phyloP scores from a whole-genome alignment of 2,888 invertebrate genomes.

The Schizotus pectinicornis region DNA sequence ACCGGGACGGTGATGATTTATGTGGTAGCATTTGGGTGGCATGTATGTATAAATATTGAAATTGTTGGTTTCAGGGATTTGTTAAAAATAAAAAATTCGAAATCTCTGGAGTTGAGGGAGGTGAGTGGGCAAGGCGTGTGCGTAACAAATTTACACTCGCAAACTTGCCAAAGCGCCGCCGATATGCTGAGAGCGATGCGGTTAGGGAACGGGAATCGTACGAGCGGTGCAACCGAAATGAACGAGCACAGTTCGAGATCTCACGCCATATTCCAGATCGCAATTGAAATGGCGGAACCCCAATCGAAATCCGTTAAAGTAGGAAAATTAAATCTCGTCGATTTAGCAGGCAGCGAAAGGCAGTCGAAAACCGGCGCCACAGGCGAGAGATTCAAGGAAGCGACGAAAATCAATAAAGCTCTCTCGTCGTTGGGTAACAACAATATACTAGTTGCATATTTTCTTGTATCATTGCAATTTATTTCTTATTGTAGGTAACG shows the following conservation, averaged over 20 bases:
- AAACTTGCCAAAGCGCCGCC: slow-evolving; percentile 90
- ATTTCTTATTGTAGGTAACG: slow-evolving; percentile 64
- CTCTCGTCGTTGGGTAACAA: slow-evolving; percentile 85
- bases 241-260: slow-evolving; percentile 98
- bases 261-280: slow-evolving; percentile 98
- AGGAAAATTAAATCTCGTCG: slow-evolving; percentile 96
- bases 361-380: slow-evolving; percentile 97
- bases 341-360: slow-evolving; percentile 97
- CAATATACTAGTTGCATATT: slow-evolving; percentile 3
- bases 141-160: slow-evolving; percentile 93
- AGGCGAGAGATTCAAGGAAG: slow-evolving; percentile 91
- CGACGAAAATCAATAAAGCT: slow-evolving; percentile 96
- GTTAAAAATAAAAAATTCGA: slow-evolving; percentile 64
- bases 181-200: slow-evolving; percentile 96
- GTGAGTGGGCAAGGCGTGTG: slow-evolving; percentile 82
- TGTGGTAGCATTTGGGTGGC: too few relatives aligned
- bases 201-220: slow-evolving; percentile 90
- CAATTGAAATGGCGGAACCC: slow-evolving; percentile 89
- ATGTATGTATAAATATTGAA: too few relatives aligned
- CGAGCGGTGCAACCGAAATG: slow-evolving; percentile 72
- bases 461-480: background rate
- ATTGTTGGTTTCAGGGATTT: slow-evolving; percentile 68
- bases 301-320: slow-evolving; percentile 71
- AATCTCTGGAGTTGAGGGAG: slow-evolving; percentile 67
- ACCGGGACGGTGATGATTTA: too few relatives aligned